Evolutionary conservation across 2,113 vertebrate species (phyloP).

Genomic region (Periophthalmus modestus): DNA sequence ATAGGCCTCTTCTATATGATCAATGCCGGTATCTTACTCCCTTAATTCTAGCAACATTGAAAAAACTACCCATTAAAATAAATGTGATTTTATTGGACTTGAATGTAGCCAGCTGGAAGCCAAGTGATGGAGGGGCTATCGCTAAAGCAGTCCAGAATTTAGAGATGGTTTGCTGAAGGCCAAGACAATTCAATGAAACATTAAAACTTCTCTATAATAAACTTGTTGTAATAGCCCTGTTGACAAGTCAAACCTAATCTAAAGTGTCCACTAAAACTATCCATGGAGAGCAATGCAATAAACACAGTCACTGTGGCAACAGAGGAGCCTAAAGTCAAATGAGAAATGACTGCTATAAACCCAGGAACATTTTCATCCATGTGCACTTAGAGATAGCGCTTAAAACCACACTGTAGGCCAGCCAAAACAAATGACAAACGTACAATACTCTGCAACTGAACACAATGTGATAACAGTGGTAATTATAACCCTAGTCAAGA

Average conservation of each 20-base stretch:
- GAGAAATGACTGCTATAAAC: conserved; percentile 19
- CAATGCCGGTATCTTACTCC: not conserved
- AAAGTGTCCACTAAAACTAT: not conserved
- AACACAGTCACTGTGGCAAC: conserved; percentile 4
- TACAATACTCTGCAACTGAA: not conserved
- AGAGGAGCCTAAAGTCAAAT: not conserved
- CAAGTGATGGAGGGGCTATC: too few relatives aligned
- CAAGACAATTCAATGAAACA: not conserved
- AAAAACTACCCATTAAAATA: not conserved
- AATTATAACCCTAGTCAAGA: too few relatives aligned
- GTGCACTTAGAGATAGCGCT: conserved; percentile 43
- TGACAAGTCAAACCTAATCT: not conserved
- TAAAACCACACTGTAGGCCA: conserved; percentile 2
- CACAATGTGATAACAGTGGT: not conserved
- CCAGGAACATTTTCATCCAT: conserved; percentile 41
- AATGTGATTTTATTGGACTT: not conserved
- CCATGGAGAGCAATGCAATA: not conserved
- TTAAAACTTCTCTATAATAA: not conserved
- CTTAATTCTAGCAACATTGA: not conserved
- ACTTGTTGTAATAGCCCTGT: not conserved
- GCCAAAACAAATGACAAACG: not conserved
- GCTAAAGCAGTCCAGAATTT: too few relatives aligned
- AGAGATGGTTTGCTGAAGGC: not conserved
- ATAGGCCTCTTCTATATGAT: not conserved
- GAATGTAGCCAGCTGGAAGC: not conserved